phyloP scores from a whole-genome alignment of 2,113 vertebrate genomes.

The Tretioscincus oriximinensis region DNA sequence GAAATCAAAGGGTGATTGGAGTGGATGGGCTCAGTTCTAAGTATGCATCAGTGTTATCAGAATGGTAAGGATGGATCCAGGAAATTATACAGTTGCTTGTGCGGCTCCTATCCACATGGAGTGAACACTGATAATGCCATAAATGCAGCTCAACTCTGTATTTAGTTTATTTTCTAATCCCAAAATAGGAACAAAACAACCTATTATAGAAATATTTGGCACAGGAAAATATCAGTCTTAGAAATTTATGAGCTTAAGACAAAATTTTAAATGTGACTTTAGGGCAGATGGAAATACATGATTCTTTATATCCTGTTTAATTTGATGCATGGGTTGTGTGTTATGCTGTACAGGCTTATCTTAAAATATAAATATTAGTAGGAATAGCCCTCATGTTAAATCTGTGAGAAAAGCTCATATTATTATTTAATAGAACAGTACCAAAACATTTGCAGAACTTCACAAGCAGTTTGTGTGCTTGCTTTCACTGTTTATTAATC shows the following conservation, averaged over 20 bases:
- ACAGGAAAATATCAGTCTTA: not conserved
- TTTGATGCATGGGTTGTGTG: not conserved
- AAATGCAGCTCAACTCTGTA: not conserved
- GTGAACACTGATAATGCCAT: not conserved
- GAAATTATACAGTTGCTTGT: not conserved
- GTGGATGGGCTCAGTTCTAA: not conserved
- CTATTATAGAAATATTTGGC: not conserved
- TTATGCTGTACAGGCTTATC: not conserved
- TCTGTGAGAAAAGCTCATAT: not conserved
- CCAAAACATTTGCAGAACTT: not conserved
- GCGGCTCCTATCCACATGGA: not conserved
- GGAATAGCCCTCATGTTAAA: not conserved
- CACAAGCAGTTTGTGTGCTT: not conserved
- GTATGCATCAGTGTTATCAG: not conserved
- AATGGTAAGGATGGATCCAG: not conserved
- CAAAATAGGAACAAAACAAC: fast-evolving
- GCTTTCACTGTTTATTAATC: not conserved
- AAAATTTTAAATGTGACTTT: not conserved
- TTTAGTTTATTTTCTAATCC: conserved; percentile 25
- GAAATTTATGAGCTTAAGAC: not conserved
- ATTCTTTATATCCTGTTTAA: not conserved
- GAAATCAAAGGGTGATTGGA: not conserved
- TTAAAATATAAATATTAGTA: not conserved
- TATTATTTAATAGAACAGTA: not conserved
- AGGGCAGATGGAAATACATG: not conserved